Conservation (phyloP, 92 coral and sea anemone species). For the Desmophyllum pertusum region DNA sequence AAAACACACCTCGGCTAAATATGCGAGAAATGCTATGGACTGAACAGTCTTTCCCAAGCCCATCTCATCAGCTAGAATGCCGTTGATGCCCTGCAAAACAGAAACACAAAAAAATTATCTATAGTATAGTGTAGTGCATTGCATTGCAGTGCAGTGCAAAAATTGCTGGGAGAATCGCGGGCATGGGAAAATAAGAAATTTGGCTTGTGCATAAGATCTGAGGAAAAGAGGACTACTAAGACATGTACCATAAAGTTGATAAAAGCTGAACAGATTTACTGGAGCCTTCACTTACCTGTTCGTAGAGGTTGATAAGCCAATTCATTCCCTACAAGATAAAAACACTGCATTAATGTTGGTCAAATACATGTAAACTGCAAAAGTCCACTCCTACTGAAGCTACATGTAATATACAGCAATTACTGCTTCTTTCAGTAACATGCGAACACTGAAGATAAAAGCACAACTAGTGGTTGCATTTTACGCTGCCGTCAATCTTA, state of each 20-base stretch:
- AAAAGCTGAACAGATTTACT: too few relatives aligned
- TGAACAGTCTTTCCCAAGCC: conserved; percentile 99
- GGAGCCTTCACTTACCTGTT: conserved; percentile 69
- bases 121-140: neutral
- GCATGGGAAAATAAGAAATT: too few relatives aligned
- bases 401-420: too few relatives aligned
- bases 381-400: neutral
- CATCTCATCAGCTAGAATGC: conserved; percentile 99
- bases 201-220: too few relatives aligned
- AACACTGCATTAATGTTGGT: neutral
- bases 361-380: neutral
- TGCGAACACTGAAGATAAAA: too few relatives aligned
- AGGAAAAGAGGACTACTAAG: too few relatives aligned
- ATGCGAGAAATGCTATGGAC: conserved; percentile 94
- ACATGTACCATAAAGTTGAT: neutral
- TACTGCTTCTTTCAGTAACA: too few relatives aligned
- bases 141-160: neutral
- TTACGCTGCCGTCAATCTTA: too few relatives aligned
- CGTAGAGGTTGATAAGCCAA: conserved; percentile 94
- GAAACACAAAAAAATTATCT: neutral
- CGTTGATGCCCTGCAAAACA: conserved; percentile 88
- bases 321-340: conserved; percentile 85
- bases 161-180: too few relatives aligned
- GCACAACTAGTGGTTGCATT: too few relatives aligned
- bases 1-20: conserved; percentile 85